phyloP scores from a whole-genome alignment of 2,888 invertebrate species.

The Gasteruption jaculator region DNA sequence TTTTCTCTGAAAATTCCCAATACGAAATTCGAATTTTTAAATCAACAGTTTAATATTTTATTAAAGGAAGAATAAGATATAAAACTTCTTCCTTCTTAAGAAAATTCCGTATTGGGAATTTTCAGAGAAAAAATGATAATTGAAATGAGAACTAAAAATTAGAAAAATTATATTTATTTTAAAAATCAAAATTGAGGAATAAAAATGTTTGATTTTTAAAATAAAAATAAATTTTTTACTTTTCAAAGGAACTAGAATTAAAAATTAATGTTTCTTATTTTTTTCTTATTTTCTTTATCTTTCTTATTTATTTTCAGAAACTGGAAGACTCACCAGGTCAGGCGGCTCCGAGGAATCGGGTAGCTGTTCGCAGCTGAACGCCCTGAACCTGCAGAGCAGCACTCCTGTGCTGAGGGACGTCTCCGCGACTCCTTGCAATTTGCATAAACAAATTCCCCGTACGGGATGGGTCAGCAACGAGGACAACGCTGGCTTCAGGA shows the following conservation, averaged over 20 bases:
- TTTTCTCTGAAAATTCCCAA: no score
- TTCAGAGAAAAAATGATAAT: no score
- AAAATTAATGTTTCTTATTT: not conserved
- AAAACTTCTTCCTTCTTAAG: no score
- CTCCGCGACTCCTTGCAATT: conserved; percentile 20
- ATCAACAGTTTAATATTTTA: not conserved
- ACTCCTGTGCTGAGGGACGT: conserved; percentile 28
- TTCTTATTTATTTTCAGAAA: conserved; percentile 29
- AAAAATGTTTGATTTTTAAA: not conserved
- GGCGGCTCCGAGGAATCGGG: conserved; percentile 41
- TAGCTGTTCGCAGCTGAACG: conserved; percentile 34
- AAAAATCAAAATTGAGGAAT: no score
- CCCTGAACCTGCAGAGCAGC: conserved; percentile 40
- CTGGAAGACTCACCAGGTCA: conserved; percentile 40
- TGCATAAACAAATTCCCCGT: conserved; percentile 24
- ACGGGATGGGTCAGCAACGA: conserved; percentile 37
- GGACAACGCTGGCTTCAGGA: conserved; percentile 21
- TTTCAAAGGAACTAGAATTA: not conserved
- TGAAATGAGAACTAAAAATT: no score
- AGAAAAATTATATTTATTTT: no score
- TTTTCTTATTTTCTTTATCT: conserved; percentile 1
- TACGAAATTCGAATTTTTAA: not conserved
- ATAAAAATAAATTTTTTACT: not conserved
- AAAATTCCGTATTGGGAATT: no score
- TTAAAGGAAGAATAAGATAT: no score